Conservation (phyloP, 2,797 vertebrate genomes). For the Myotis findleyi region DNA sequence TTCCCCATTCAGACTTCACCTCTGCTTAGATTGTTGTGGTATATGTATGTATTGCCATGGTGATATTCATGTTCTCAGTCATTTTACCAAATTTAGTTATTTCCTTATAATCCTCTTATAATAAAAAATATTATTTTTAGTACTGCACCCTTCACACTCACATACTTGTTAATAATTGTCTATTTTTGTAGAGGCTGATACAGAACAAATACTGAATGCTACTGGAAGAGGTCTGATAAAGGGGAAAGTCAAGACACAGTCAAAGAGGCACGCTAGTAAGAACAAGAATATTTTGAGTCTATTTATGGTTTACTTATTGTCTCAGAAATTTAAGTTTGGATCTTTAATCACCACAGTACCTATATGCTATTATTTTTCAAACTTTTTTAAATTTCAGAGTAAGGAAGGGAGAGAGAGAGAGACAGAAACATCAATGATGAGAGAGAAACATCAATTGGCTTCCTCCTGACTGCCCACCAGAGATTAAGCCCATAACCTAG, state of each 20-base stretch:
- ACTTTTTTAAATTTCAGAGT: no score
- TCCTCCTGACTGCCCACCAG: no score
- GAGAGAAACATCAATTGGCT: no score
- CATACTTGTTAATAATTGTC: neutral
- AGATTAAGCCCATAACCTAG: no score
- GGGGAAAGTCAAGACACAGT: neutral
- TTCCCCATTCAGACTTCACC: neutral
- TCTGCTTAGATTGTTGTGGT: neutral
- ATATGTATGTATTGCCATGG: neutral
- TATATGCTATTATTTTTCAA: no score
- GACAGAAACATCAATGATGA: no score
- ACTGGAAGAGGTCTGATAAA: neutral
- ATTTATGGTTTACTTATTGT: neutral
- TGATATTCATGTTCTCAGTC: neutral
- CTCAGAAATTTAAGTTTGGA: neutral
- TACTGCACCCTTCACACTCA: neutral
- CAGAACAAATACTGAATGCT: neutral
- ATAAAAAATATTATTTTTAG: neutral
- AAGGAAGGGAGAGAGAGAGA: no score
- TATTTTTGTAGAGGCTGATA: constrained; percentile 13
- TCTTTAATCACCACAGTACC: neutral
- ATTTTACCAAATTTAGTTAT: neutral
- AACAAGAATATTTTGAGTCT: constrained; percentile 25
- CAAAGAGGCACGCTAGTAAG: neutral
- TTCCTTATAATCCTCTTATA: neutral